A percentile compares a stretch with the other conserved stretches of the same genome.
Evolutionary conservation across 2,888 invertebrate genomes (phyloP).

Genomic region (Patella caerulea): DNA sequence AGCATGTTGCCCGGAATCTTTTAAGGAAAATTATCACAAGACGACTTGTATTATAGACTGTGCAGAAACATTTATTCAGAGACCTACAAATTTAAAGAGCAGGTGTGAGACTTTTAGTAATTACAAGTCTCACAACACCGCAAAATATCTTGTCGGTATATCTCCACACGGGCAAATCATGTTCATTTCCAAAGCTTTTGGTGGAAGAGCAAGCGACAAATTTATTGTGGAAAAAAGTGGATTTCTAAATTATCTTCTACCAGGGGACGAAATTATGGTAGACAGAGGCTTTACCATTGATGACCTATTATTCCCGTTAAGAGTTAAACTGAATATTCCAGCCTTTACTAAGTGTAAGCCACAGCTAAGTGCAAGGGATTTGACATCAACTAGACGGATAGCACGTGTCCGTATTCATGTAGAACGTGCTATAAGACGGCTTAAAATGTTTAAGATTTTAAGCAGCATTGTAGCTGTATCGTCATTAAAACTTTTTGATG

Average conservation of each 20-base stretch:
- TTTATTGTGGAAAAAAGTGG: slow-evolving; percentile 27
- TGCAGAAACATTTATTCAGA: slow-evolving; percentile 24
- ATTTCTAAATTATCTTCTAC: slow-evolving; percentile 4
- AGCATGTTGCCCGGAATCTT: slow-evolving; percentile 1
- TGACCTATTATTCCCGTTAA: no score
- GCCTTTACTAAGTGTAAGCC: no score
- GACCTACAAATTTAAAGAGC: slow-evolving; percentile 21
- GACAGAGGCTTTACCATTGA: no score
- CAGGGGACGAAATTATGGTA: no score
- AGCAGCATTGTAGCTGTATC: no score
- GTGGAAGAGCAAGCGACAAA: slow-evolving; percentile 28
- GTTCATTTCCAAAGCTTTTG: slow-evolving; percentile 26
- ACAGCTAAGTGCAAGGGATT: no score
- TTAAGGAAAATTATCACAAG: slow-evolving; percentile 18
- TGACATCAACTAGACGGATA: no score
- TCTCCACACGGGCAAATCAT: slow-evolving; percentile 25
- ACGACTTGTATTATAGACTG: slow-evolving; percentile 13
- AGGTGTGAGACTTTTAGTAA: slow-evolving; percentile 20
- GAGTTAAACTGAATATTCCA: no score
- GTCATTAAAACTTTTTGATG: no score
- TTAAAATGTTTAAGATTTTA: no score
- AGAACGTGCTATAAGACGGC: no score
- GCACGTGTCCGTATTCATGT: no score
- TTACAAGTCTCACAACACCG: slow-evolving; percentile 30
- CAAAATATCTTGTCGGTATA: slow-evolving; percentile 24